Percentiles rank a stretch among this genome's conserved stretches.
Evolutionary conservation across 2,888 invertebrate genomes (phyloP).

Genomic region (Rhodophaea formosa): DNA sequence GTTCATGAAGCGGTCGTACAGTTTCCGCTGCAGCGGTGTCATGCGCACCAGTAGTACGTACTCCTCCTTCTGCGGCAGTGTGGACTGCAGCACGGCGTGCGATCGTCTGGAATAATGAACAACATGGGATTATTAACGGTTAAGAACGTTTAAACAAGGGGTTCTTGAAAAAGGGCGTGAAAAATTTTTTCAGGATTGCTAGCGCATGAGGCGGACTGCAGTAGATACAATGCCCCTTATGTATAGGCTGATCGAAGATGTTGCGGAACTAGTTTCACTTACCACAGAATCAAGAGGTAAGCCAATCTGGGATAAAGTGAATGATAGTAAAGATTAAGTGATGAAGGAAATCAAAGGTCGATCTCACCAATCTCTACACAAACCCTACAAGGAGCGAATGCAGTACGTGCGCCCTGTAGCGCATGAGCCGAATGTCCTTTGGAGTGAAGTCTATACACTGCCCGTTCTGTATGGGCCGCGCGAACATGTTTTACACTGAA

Average conservation of each 20-base stretch:
- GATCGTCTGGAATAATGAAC: slow-evolving; percentile 83
- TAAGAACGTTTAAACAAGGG: too few species aligned
- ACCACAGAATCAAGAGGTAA: too few species aligned
- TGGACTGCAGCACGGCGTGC: slow-evolving; percentile 94
- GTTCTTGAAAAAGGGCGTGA: too few species aligned
- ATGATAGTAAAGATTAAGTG: slow-evolving; percentile 77
- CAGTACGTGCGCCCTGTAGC: slow-evolving; percentile 96
- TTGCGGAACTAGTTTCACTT: slow-evolving; percentile 96
- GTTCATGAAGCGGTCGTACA: slow-evolving; percentile 97
- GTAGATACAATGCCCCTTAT: slow-evolving; percentile 99
- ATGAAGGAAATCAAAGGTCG: slow-evolving; percentile 91
- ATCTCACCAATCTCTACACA: slow-evolving; percentile 87
- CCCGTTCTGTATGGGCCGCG: slow-evolving; percentile 98
- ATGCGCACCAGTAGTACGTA: slow-evolving; percentile 95
- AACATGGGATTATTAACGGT: too few species aligned
- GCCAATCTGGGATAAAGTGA: too few species aligned
- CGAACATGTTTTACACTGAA: too few species aligned
- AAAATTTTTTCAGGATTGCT: too few species aligned
- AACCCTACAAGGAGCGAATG: slow-evolving; percentile 97
- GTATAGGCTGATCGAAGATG: slow-evolving; percentile 99
- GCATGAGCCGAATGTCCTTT: slow-evolving; percentile 95
- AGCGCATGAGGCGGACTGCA: slow-evolving; percentile 94
- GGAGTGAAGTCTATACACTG: slow-evolving; percentile 98
- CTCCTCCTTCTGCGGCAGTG: slow-evolving; percentile 96
- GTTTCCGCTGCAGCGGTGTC: slow-evolving; percentile 93